phyloP scores from a whole-genome alignment of 2,888 invertebrate genomes.

The Pandemis cinnamomeana region DNA sequence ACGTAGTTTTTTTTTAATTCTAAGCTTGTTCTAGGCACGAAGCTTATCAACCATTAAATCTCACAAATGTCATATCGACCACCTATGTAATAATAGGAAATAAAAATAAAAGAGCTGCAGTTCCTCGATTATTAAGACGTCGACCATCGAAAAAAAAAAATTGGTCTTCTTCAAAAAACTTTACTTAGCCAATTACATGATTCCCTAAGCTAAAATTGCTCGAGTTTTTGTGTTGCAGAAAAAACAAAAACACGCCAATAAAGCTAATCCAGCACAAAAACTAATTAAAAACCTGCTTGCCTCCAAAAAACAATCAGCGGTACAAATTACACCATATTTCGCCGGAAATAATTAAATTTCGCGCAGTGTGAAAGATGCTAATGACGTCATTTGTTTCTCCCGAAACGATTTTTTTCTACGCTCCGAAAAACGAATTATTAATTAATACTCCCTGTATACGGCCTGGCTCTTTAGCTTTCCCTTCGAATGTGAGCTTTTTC shows the following conservation, averaged over 20 bases:
- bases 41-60: no score
- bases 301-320: slow-evolving; percentile 34
- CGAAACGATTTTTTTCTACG: slow-evolving; percentile 44
- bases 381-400: slow-evolving; percentile 49
- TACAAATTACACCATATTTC: slow-evolving; percentile 40
- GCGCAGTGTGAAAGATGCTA: slow-evolving; percentile 44
- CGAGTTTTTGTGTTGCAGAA: background rate
- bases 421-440: slow-evolving; percentile 46
- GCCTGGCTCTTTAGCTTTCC: slow-evolving; percentile 8
- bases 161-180: no score
- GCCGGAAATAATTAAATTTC: slow-evolving; percentile 46
- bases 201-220: background rate
- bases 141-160: no score
- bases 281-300: slow-evolving; percentile 35
- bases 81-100: no score
- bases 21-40: no score
- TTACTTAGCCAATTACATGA: no score
- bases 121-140: no score
- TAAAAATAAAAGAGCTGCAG: no score
- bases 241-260: slow-evolving; percentile 7
- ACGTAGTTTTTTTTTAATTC: no score
- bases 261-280: slow-evolving; percentile 21
- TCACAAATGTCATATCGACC: no score
- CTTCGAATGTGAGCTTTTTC: background rate
- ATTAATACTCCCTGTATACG: slow-evolving; percentile 44